Evolutionary conservation across 1,140 invertebrate genomes (phyloP), one percentile per base, ranked within the genome.

Genomic region (Drosophila ohnishii): DNA sequence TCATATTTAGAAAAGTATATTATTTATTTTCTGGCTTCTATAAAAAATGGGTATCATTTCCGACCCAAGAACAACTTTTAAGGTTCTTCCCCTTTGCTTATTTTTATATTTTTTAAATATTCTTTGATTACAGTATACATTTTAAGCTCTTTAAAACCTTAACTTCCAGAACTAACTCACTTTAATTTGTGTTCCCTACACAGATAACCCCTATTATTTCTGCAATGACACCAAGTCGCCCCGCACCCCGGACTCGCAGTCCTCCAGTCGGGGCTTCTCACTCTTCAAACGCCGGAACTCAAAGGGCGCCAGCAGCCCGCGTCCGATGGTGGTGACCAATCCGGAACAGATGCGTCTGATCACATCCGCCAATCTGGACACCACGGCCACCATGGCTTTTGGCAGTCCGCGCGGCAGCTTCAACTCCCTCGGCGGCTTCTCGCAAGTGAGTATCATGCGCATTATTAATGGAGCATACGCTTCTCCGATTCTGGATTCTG

Each of bases 191-290:
- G 19, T 48, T 58, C 11, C 8, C 6, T 6, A 2, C 30, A 44
- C 62, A 91, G 90, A 91, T 67, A 91, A 91, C 75, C 90, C 90
- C 16, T 91, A 89, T 60, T 91, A 91, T 71, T 91, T 91, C 65
- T 83, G 74, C 73, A 91, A 91, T 90, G 90, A 91, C 37, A 69
- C 78, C 47, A 90, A 91, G 61, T 91, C 90, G n/a, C 90, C 90
- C 2, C 86, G 84, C 45, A 91, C 90, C 6, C 90, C 90, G 50
- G 90, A 91, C 58, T 91, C 90, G 1, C 86, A 90, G 57, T 84
- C 75, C 3, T 91, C 90, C 34, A 80, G 85, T 47, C 81, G 78
- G 25, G 83, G 78, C 19, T 91, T 91, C 42, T 90, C 89, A 11
- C 79, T 91, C 11, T 91, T 91, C 48, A 91, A 90, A 39, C 72